Base-by-base conservation (phyloP, 2,888 invertebrate genomes). In the Rhagophthalmus giganteus region DNA sequence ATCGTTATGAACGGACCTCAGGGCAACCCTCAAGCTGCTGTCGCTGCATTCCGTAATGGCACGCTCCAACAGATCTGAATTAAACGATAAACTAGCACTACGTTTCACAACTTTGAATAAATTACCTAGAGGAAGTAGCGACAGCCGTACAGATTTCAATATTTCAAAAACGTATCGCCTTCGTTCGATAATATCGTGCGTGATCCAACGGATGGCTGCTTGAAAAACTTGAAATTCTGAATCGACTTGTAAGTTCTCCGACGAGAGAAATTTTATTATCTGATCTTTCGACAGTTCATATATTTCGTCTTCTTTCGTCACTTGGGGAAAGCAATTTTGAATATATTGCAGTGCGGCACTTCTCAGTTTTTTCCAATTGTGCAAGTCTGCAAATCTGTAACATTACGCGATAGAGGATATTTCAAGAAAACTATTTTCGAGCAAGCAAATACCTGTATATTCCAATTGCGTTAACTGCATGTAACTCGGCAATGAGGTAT, bases 141-240 rank as follows among this genome's bases (percentile, higher is more conserved):
- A 88, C 63, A 95, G 79, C 59, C 94, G 81, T 32, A 95, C 86
- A 64, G 88, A 84, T 53, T 84, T 83, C 54, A 95, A 76, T 49
- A 94, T 85, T 75, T 94, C 92, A 70, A 93, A 93, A 54, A 94
- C 88, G 71, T 86, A 88, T 54, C 88, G 84, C 57, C 91, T 81
- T 42, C 95, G 81, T 39, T 85, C 81, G 10, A 83, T 76, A 9
- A 90, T 84, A 68, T 93, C 89, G 67, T 90, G 87, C 58, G 85
- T 85, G 35, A 95, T 83, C 95, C 95, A 95, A 60, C 87, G 82
- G 59, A 94, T 77, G 10, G 93, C 94, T 44, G 91, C 88, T 71
- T 87, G 85, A 71, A 94, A 86, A 52, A 90, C 93, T 83, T 94
- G 90, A 67, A 86, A 86, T 78, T 94, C 94, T 58, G 87, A 88